These are phyloP conservation scores for Dynastes maya DNA, from an alignment of 2,888 invertebrate species.

Conservation along the genomic window DNA sequence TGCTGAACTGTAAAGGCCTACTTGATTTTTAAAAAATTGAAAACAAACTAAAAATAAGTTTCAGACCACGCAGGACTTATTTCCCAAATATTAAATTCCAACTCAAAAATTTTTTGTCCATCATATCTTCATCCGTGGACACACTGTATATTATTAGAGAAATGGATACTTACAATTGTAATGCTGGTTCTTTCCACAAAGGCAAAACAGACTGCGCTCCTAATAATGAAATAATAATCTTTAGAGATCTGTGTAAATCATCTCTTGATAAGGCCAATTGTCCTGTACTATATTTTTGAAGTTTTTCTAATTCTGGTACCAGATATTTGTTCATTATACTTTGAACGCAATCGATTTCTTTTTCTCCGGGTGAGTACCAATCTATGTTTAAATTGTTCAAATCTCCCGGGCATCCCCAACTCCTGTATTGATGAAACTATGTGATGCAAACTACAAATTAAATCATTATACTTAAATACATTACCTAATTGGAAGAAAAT, in stretches of 20 bases:
- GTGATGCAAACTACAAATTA: not conserved
- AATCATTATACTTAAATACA: constrained; percentile 8
- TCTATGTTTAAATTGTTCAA: constrained; percentile 78
- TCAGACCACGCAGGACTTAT: no score
- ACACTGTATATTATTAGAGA: no score
- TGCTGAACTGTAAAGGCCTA: no score
- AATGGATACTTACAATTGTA: constrained; percentile 72
- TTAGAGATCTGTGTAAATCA: constrained; percentile 79
- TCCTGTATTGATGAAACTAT: constrained; percentile 66
- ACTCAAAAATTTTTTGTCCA: no score
- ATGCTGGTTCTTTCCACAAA: constrained; percentile 77
- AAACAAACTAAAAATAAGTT: no score
- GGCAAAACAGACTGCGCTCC: constrained; percentile 81
- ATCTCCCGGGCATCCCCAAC: constrained; percentile 86
- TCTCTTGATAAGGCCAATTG: constrained; percentile 76
- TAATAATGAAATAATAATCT: constrained; percentile 78
- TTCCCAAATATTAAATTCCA: no score
- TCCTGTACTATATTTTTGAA: constrained; percentile 75
- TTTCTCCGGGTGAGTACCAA: constrained; percentile 85
- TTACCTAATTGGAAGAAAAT: constrained; percentile 79
- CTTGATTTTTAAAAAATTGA: no score
- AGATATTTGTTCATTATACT: constrained; percentile 79
- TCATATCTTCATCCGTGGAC: no score
- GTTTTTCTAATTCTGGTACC: constrained; percentile 75
- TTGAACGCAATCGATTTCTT: constrained; percentile 80